Percentiles rank a stretch among this genome's conserved stretches.
These are phyloP conservation scores for Oreotrochilus melanogaster DNA, from an alignment of 2,113 vertebrate genomes.

Conservation along the genomic window DNA sequence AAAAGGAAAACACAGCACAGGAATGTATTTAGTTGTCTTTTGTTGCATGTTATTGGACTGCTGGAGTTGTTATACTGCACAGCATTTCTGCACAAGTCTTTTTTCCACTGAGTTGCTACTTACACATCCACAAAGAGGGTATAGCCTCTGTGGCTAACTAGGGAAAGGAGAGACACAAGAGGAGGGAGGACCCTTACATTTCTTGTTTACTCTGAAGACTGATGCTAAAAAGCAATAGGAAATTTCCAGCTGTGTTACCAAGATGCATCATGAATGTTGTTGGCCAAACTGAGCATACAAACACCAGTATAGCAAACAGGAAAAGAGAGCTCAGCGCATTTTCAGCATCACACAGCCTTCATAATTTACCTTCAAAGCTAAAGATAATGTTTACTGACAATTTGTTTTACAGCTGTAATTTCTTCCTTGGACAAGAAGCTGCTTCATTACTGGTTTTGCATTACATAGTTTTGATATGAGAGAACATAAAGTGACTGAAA, in stretches of 20 bases:
- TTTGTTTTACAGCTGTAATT: background rate
- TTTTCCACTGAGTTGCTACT: background rate
- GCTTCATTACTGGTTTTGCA: background rate
- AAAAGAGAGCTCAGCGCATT: background rate
- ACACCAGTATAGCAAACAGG: background rate
- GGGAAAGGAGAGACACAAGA: background rate
- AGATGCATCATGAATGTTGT: background rate
- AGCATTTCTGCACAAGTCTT: background rate
- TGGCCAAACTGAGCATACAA: background rate
- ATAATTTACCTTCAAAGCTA: background rate
- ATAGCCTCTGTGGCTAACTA: background rate
- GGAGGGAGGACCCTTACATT: rapidly evolving
- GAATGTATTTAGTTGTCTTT: background rate
- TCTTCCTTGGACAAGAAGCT: background rate
- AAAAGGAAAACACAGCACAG: background rate
- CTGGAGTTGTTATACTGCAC: background rate
- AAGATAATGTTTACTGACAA: background rate
- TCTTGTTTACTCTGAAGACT: background rate
- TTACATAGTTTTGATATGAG: background rate
- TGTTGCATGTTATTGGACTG: background rate
- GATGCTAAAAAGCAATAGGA: background rate
- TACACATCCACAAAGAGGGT: background rate
- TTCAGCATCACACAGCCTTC: background rate
- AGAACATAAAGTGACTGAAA: background rate
- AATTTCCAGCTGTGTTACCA: background rate